Base-by-base conservation (phyloP, 23 tunicate genomes). In the Styela plicata region DNA sequence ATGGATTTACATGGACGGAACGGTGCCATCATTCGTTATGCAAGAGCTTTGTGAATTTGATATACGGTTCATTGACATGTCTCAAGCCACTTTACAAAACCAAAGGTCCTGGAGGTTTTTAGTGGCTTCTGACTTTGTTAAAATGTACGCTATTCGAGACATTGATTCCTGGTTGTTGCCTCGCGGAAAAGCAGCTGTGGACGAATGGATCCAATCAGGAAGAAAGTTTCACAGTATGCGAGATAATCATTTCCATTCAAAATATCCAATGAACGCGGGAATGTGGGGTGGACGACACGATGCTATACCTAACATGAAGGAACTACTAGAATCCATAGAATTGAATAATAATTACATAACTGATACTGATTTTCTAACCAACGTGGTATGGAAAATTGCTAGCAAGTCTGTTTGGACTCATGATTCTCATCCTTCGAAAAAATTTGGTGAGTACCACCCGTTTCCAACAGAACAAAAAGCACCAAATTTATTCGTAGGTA, bases 351-450 rank as follows among this genome's bases (percentile, higher is more conserved):
- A 31, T 29, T 68, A 23, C n/a, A 68, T 68, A 31, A 68, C 27
- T 29, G 73, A 68, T 31, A 68, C 27, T 21, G 31, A 68, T 24
- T 68, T 68, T 31, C 27, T 68, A 31, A 68, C 73, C 20, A 13
- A 29, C 24, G 16, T 23, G n/a, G n/a, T 68, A 16, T 68, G 73
- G 73, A n/a, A n/a, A n/a, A n/a, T n/a, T n/a, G n/a, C n/a, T n/a
- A n/a, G n/a, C n/a, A n/a, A n/a, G n/a, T n/a, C 73, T 16, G 73
- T 68, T 17, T 68, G 73, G 73, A 31, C 27, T 29, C 73, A 68
- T 31, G 73, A 68, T 68, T 17, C 73, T 16, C n/a, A 68, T 21
- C 28, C 73, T 13, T 13, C 28, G 16, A 29, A 68, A 29, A 68
- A 68, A 68, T 68, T 68, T 24, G 73, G 73, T 16, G 20, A 21